A percentile compares a stretch with the other conserved stretches of the same genome.
Evolutionary conservation across 1,140 invertebrate species (phyloP).

Genomic region (Ladona fulva): DNA sequence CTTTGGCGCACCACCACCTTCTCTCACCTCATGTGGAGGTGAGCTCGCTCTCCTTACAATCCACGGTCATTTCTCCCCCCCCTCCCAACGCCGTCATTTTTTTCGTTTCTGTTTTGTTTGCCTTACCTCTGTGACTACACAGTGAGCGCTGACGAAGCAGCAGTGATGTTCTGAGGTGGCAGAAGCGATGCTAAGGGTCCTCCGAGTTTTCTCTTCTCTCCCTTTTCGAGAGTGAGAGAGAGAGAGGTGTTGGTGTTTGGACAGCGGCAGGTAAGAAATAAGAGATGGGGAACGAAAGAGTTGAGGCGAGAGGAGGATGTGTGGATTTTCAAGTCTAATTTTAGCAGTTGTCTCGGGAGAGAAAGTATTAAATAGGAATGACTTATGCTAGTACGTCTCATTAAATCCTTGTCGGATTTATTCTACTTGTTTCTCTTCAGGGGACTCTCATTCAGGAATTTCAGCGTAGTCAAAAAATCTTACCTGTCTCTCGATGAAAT

Average conservation of each 20-base stretch:
- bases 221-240: not conserved
- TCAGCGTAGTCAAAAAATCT: too few relatives aligned
- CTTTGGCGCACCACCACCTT: not conserved
- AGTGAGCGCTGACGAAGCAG: not conserved
- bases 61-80: not conserved
- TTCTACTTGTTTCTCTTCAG: too few relatives aligned
- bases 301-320: not conserved
- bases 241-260: not conserved
- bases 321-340: too few relatives aligned
- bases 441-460: too few relatives aligned
- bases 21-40: not conserved
- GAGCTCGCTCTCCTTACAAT: not conserved
- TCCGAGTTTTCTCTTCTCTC: not conserved
- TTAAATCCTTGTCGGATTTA: too few relatives aligned
- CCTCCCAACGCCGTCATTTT: not conserved
- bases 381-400: too few relatives aligned
- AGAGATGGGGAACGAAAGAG: not conserved
- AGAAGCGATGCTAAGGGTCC: not conserved
- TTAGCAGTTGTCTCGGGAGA: too few relatives aligned
- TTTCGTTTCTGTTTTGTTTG: constrained; percentile 2
- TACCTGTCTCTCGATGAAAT: too few relatives aligned
- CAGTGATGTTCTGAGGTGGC: not conserved
- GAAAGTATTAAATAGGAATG: too few relatives aligned
- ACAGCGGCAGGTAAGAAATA: not conserved
- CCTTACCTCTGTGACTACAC: not conserved